Percentiles rank a stretch among this genome's conserved stretches.
phyloP scores from a whole-genome alignment of 2,113 vertebrate species.

The Toxostoma redivivum region DNA sequence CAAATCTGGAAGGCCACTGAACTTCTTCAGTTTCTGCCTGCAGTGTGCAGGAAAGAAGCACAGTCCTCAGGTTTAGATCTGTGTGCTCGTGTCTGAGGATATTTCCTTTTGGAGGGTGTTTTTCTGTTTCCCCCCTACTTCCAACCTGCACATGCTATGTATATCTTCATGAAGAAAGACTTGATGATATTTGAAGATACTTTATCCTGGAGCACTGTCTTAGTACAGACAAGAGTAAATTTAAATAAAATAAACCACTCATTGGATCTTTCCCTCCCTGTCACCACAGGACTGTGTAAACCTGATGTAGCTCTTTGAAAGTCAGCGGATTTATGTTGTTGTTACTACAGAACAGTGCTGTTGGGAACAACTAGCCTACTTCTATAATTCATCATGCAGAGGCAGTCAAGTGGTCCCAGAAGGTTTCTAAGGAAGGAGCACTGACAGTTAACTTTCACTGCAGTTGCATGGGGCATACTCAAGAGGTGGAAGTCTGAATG shows the following conservation, averaged over 20 bases:
- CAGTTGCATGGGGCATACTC: neutral
- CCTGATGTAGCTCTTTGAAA: neutral
- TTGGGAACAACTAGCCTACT: neutral
- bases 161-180: neutral
- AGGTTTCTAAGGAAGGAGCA: neutral
- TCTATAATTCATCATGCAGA: neutral
- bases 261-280: neutral
- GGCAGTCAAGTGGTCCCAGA: neutral
- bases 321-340: neutral
- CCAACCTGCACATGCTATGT: accelerated
- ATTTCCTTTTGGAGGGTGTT: neutral
- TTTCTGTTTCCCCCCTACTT: neutral
- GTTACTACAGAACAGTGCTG: neutral
- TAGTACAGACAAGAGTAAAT: neutral
- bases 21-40: neutral
- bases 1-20: neutral
- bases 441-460: accelerated
- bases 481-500: neutral
- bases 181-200: neutral
- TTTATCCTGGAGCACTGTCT: neutral
- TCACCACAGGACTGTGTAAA: neutral
- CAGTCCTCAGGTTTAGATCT: neutral
- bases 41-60: neutral
- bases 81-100: accelerated
- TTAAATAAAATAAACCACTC: neutral